These are phyloP conservation scores for Taxidea taxus DNA, from an alignment of 2,113 vertebrate genomes.

Conservation along the genomic window DNA sequence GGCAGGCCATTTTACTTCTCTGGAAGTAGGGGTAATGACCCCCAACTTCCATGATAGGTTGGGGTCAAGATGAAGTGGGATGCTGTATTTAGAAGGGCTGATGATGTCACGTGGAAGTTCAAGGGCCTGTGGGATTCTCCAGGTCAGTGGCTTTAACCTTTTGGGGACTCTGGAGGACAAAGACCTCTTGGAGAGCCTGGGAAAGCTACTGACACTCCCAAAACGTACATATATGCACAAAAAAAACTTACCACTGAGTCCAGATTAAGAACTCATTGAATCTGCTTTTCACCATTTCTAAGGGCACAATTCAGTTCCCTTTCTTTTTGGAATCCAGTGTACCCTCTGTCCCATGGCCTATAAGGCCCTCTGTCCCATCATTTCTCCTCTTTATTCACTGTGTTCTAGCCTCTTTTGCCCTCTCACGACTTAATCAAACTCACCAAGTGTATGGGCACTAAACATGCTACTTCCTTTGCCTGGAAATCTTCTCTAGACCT, in stretches of 20 bases:
- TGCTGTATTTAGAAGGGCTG: background rate
- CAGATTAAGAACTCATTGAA: background rate
- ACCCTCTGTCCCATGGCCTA: background rate
- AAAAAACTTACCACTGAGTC: background rate
- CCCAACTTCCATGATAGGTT: background rate
- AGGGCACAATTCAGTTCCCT: background rate
- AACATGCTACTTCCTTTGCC: background rate
- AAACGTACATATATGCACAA: background rate
- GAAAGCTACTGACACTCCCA: background rate
- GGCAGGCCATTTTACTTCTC: background rate
- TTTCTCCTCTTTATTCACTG: rapidly evolving
- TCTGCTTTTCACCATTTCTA: background rate
- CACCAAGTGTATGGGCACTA: background rate
- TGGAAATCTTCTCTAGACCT: background rate
- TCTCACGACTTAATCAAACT: background rate
- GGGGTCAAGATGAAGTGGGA: background rate
- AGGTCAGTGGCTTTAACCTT: background rate
- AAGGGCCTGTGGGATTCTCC: background rate
- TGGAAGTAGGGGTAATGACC: background rate
- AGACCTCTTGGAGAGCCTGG: background rate
- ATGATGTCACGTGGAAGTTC: background rate
- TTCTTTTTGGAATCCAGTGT: background rate
- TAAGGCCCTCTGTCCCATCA: rapidly evolving
- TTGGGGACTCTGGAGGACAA: background rate
- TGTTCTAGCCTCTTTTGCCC: background rate